phyloP scores from a whole-genome alignment of 2,113 vertebrate genomes.

The Hippolais icterina region DNA sequence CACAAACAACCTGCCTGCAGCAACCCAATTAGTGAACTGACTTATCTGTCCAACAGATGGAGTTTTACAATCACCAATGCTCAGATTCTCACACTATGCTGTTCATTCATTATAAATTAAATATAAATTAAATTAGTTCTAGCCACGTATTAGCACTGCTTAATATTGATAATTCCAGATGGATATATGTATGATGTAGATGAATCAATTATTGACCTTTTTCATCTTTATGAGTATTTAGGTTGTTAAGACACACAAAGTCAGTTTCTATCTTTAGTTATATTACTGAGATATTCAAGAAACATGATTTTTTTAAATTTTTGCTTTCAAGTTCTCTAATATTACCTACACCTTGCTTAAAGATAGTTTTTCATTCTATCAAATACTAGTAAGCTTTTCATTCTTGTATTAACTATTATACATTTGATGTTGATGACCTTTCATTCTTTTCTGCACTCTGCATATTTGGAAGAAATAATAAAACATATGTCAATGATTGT shows the following conservation, averaged over 20 bases:
- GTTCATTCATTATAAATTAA: background rate
- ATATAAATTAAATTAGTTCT: background rate
- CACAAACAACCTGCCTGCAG: background rate
- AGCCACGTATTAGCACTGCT: background rate
- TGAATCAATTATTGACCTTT: background rate
- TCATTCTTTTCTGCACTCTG: background rate
- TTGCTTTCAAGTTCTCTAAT: background rate
- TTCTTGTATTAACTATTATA: background rate
- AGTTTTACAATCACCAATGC: slow-evolving; percentile 14
- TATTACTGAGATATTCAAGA: background rate
- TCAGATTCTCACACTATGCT: background rate
- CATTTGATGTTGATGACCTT: background rate
- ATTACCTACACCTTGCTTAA: background rate
- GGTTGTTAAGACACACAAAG: background rate
- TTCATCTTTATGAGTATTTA: background rate
- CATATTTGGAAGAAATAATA: background rate
- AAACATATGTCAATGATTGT: background rate
- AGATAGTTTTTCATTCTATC: background rate
- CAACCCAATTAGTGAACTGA: background rate
- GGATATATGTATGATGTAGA: background rate
- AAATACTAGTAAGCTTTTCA: background rate
- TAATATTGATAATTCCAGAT: background rate
- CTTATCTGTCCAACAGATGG: slow-evolving; percentile 43
- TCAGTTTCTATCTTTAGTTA: background rate
- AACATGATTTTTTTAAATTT: accelerated